Conservation (phyloP, 2,113 vertebrate genomes). For the Origma solitaria region DNA sequence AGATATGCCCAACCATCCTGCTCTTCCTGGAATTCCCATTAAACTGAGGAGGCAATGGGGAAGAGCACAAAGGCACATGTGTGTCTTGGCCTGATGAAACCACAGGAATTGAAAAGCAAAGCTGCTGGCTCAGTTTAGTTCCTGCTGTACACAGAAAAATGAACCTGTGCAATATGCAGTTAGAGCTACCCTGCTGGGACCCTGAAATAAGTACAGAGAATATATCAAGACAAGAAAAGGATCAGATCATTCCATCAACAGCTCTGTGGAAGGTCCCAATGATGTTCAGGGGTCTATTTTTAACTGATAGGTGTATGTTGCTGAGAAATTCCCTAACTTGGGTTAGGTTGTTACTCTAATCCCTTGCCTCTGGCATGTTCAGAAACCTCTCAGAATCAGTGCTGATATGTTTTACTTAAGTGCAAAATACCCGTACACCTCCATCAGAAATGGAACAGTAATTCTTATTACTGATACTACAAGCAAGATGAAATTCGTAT, state of each 20-base stretch:
- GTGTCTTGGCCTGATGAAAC: neutral
- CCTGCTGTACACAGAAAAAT: neutral
- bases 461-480: neutral
- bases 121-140: neutral
- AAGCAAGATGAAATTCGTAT: neutral
- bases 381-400: neutral
- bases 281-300: neutral
- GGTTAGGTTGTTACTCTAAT: neutral
- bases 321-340: neutral
- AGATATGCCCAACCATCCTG: neutral
- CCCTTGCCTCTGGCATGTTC: neutral
- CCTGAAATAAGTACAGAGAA: neutral
- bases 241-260: neutral
- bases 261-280: rapidly evolving
- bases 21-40: neutral
- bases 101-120: neutral
- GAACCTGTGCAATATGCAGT: neutral
- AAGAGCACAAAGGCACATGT: neutral
- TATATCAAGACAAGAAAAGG: neutral
- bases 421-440: neutral
- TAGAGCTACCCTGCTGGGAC: neutral
- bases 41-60: neutral
- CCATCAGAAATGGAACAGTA: neutral
- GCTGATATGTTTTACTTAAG: neutral
- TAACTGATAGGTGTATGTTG: neutral